Conservation (phyloP, 30 jellyfish, hydroid and myxozoan genomes). For the Turritopsis dohrnii region DNA sequence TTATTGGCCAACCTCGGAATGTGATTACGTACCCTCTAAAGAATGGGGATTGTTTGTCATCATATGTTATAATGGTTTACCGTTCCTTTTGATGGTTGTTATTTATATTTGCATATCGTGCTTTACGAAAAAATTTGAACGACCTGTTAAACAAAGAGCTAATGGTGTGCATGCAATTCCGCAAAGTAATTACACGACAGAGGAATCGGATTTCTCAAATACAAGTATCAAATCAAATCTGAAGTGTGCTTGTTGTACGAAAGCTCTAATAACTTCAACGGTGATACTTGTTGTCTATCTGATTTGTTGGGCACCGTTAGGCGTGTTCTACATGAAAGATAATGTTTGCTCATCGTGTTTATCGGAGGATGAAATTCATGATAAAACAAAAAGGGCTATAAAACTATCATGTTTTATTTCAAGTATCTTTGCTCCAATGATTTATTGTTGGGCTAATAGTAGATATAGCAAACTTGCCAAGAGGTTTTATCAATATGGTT, state of each 20-base stretch:
- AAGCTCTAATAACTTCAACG: slow-evolving; percentile 19
- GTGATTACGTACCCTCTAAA: slow-evolving; percentile 17
- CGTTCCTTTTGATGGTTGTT: slow-evolving; percentile 7
- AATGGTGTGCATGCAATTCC: background rate
- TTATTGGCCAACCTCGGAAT: background rate
- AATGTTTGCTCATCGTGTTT: slow-evolving; percentile 25
- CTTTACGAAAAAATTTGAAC: slow-evolving; percentile 1
- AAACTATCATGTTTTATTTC: slow-evolving; percentile 20
- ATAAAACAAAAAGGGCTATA: background rate
- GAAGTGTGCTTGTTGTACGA: slow-evolving; percentile 1
- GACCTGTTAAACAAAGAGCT: background rate
- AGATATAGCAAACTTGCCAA: slow-evolving; percentile 8
- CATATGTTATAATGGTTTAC: slow-evolving; percentile 17
- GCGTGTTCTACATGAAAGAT: slow-evolving; percentile 20
- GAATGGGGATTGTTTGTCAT: slow-evolving; percentile 27
- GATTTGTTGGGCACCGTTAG: slow-evolving; percentile 34
- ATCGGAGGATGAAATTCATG: background rate
- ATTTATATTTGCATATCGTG: slow-evolving; percentile 15
- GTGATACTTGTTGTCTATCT: slow-evolving; percentile 1
- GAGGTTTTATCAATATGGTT: background rate
- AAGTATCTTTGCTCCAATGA: slow-evolving; percentile 22
- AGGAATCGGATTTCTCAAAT: background rate
- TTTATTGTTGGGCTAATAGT: slow-evolving; percentile 28
- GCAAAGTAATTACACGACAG: background rate
- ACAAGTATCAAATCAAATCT: background rate